Percentiles rank a stretch among this genome's conserved stretches.
These are phyloP conservation scores for Tanytarsus gracilentus DNA, from an alignment of 2,888 invertebrate genomes.

Conservation along the genomic window DNA sequence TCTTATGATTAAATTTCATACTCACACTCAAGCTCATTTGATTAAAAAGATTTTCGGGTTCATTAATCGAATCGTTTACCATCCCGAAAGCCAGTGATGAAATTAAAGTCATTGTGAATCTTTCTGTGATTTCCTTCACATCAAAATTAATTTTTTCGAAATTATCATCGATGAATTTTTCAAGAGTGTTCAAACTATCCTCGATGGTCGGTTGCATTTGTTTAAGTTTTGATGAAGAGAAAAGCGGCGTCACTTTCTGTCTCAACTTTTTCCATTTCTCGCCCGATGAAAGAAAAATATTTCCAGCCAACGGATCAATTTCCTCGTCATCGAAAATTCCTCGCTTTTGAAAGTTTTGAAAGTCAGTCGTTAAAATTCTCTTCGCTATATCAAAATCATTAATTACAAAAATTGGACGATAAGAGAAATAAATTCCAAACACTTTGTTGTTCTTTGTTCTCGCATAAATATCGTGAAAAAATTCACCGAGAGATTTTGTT, in stretches of 20 bases:
- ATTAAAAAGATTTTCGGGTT: constrained; percentile 31
- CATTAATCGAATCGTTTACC: constrained; percentile 41
- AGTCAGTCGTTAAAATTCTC: constrained; percentile 52
- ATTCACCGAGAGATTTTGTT: constrained; percentile 49
- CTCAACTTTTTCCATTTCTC: constrained; percentile 51
- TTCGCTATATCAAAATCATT: constrained; percentile 55
- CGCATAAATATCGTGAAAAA: constrained; percentile 47
- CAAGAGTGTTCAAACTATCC: constrained; percentile 46
- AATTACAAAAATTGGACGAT: constrained; percentile 52
- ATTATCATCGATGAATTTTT: constrained; percentile 34
- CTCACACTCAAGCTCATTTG: constrained; percentile 32
- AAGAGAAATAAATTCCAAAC: constrained; percentile 55
- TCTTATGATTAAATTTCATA: too few species aligned
- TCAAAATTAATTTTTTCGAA: constrained; percentile 35
- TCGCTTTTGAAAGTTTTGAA: constrained; percentile 55
- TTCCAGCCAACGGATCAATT: constrained; percentile 52
- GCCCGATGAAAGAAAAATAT: constrained; percentile 51
- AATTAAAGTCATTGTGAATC: constrained; percentile 37
- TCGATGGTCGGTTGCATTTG: constrained; percentile 49
- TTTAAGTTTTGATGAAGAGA: constrained; percentile 53
- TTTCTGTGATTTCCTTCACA: constrained; percentile 33
- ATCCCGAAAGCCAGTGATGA: constrained; percentile 45
- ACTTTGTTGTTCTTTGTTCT: constrained; percentile 36
- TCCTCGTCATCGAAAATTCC: constrained; percentile 53
- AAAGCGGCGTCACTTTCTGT: constrained; percentile 50